Conservation (phyloP, 2,888 invertebrate species). For the Dasysyrphus tricinctus region DNA sequence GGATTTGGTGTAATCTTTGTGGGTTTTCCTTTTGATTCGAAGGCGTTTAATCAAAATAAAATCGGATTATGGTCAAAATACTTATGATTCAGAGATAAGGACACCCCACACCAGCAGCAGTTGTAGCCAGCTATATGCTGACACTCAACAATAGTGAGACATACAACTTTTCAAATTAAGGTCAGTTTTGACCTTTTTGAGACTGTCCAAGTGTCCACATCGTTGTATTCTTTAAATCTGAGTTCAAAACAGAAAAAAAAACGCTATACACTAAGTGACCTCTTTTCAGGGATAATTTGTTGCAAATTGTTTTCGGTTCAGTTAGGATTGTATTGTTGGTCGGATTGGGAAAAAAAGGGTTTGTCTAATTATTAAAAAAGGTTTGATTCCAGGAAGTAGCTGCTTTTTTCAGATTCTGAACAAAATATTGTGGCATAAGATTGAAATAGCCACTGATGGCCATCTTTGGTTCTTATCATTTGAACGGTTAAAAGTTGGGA, state of each 20-base stretch:
- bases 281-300: constrained; percentile 45
- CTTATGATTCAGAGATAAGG: constrained; percentile 12
- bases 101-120: neutral
- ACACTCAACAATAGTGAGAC: neutral
- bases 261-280: constrained; percentile 10
- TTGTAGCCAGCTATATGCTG: neutral
- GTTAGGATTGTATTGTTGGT: constrained; percentile 6
- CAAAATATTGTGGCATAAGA: neutral
- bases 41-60: constrained; percentile 66
- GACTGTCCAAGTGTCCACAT: neutral
- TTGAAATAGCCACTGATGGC: constrained; percentile 15
- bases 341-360: neutral
- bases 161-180: constrained; percentile 47
- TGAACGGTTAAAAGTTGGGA: neutral
- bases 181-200: constrained; percentile 41
- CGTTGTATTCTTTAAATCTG: constrained; percentile 8
- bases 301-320: constrained; percentile 41
- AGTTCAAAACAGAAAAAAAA: neutral
- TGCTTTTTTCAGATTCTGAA: neutral
- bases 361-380: constrained; percentile 45
- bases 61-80: constrained; percentile 45
- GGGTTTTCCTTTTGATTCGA: constrained; percentile 34
- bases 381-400: constrained; percentile 13
- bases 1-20: constrained; percentile 43
- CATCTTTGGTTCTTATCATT: neutral